Base-by-base conservation (phyloP, 2,113 vertebrate genomes). In the Xiphophorus couchianus region DNA sequence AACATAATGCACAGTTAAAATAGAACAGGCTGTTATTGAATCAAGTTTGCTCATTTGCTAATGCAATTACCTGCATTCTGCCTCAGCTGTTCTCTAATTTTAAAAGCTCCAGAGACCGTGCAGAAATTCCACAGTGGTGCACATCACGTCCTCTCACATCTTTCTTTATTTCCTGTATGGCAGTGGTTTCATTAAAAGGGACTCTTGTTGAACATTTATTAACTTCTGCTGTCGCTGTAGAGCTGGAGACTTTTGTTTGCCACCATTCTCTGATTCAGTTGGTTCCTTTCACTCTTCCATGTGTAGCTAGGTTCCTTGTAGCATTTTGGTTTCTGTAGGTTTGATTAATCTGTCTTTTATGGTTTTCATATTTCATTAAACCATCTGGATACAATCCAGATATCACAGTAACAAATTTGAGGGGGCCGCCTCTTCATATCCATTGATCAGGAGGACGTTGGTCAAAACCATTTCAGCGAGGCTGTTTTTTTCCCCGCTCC, bases 401-500 rank as follows among this genome's bases (percentile, higher is more conserved):
- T 58, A 6, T 35, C 1, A 54, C 22, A 35, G 29, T 9, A 54
- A 58, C 25, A 60, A 5, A 71, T 62, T 71, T 62, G 4, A 15
- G 17, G 17, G 7, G 2, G 15, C 15, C 6, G 19, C 19, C 15
- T n/a, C 22, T 22, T 31, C 28, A 48, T 4, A 51, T 9, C 15
- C 8, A 25, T 30, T 48, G 31, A 39, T 48, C 48, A 71, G 62
- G 61, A 66, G 61, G 14, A 66, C 29, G 74, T 2, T 30, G 39
- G 27, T 69, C 25, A 70, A 78, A 73, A 31, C 31, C 19, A 54
- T 69, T 81, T 69, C 17, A 33, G 6, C 8, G 7, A 62, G 5
- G 30, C 14, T 44, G 1, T 75, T 85, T 84, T 39, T 48, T 65
- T 62, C 76, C 15, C 60, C 11, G 31, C 48, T 54, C 35, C n/a